These are phyloP conservation scores for Orchesellides sinensis DNA, from an alignment of 2,888 invertebrate genomes.

Conservation along the genomic window DNA sequence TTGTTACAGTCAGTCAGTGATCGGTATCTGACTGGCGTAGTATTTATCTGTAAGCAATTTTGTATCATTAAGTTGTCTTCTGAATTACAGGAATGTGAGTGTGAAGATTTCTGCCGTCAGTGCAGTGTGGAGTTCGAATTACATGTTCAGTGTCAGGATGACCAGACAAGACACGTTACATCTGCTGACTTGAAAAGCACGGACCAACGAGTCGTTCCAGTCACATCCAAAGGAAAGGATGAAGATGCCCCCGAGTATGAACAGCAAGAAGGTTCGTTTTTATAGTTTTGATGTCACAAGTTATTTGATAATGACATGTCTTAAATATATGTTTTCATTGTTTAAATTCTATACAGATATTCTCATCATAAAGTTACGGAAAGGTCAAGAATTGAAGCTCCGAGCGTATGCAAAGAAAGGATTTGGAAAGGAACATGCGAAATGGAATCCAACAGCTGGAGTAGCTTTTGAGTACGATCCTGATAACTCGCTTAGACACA, in stretches of 20 bases:
- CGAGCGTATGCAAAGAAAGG: slow-evolving; percentile 97
- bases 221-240: slow-evolving; percentile 86
- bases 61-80: slow-evolving; percentile 55
- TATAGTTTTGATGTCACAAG: background rate
- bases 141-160: slow-evolving; percentile 96
- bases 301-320: background rate
- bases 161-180: slow-evolving; percentile 96
- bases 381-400: slow-evolving; percentile 95
- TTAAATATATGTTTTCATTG: background rate
- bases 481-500: slow-evolving; percentile 97
- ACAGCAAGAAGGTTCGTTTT: slow-evolving; percentile 90
- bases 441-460: slow-evolving; percentile 99
- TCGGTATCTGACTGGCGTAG: no score
- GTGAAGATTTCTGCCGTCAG: slow-evolving; percentile 97
- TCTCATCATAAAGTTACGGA: slow-evolving; percentile 84
- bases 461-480: slow-evolving; percentile 99
- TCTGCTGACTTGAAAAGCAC: slow-evolving; percentile 96
- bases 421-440: slow-evolving; percentile 99
- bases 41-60: slow-evolving; percentile 7
- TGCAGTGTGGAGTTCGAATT: slow-evolving; percentile 99
- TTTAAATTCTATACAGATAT: slow-evolving; percentile 79
- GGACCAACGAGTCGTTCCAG: slow-evolving; percentile 94
- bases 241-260: slow-evolving; percentile 95
- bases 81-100: slow-evolving; percentile 89
- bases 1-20: no score